These are phyloP conservation scores for Ectropis grisescens DNA, from an alignment of 1,140 invertebrate genomes.

Conservation along the genomic window DNA sequence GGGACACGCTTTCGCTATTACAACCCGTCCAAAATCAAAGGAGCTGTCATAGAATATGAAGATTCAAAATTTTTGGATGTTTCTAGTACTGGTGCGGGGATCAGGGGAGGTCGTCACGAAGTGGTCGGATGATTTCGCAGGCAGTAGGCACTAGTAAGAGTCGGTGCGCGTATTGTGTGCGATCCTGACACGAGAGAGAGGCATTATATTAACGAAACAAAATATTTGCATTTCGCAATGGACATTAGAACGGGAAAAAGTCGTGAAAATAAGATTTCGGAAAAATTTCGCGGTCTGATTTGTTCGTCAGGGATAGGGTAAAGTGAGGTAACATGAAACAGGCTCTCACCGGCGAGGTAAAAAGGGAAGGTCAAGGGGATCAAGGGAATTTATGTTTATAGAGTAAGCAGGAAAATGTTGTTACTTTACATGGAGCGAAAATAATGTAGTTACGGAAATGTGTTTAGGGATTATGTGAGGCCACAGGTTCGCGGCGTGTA, in stretches of 20 bases:
- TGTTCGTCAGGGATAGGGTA: too few species aligned
- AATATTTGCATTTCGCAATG: slow-evolving; percentile 16
- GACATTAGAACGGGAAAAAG: neutral
- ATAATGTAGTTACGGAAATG: too few species aligned
- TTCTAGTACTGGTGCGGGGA: slow-evolving; percentile 8
- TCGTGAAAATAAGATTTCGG: neutral
- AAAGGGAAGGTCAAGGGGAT: too few species aligned
- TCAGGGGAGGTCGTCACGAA: slow-evolving; percentile 19
- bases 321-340: too few species aligned
- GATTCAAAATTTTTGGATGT: slow-evolving; percentile 15
- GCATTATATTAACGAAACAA: slow-evolving; percentile 26
- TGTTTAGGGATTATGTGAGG: too few species aligned
- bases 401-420: too few species aligned
- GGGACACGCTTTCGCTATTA: slow-evolving; percentile 49
- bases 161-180: slow-evolving; percentile 24
- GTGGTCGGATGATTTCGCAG: slow-evolving; percentile 16
- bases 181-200: slow-evolving; percentile 23
- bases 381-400: too few species aligned
- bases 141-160: slow-evolving; percentile 13
- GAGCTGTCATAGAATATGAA: slow-evolving; percentile 22
- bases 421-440: too few species aligned
- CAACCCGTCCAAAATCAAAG: slow-evolving; percentile 26
- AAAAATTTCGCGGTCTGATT: neutral
- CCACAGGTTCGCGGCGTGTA: too few species aligned
- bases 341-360: too few species aligned